These are phyloP conservation scores for Halichoeres trimaculatus DNA, from an alignment of 2,113 vertebrate species.

Conservation along the genomic window DNA sequence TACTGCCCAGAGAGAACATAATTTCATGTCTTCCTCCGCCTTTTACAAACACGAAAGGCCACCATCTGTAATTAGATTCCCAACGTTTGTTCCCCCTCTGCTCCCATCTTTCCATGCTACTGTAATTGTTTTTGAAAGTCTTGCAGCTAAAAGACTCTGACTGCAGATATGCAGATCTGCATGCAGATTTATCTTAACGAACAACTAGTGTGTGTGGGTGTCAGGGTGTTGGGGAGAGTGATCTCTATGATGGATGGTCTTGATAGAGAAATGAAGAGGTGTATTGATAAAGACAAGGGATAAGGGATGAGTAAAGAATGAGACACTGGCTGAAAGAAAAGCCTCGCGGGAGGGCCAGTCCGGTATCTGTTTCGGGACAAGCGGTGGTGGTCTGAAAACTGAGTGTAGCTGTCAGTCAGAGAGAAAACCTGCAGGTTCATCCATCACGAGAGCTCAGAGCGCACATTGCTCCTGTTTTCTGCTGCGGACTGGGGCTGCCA, in stretches of 20 bases:
- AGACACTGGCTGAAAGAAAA: constrained; percentile 64
- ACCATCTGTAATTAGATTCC: constrained; percentile 45
- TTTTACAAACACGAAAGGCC: constrained; percentile 8
- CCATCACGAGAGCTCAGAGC: constrained; percentile 56
- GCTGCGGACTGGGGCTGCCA: constrained; percentile 14
- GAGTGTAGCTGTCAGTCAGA: constrained; percentile 70
- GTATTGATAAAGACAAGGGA: constrained; percentile 36
- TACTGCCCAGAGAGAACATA: neutral
- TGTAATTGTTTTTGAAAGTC: constrained; percentile 32
- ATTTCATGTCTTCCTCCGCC: neutral
- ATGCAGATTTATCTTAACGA: constrained; percentile 16
- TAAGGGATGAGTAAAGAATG: constrained; percentile 64
- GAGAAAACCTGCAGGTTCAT: constrained; percentile 45
- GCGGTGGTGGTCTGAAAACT: constrained; percentile 57
- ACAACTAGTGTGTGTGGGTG: neutral
- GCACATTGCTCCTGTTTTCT: constrained; percentile 33
- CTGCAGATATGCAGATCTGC: constrained; percentile 18
- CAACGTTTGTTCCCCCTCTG: constrained; percentile 1
- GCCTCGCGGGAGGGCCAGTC: constrained; percentile 68
- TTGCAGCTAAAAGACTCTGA: neutral
- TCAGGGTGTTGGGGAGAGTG: constrained; percentile 8
- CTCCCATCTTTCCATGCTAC: neutral
- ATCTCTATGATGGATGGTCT: constrained; percentile 51
- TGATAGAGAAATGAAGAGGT: constrained; percentile 51
- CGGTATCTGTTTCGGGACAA: constrained; percentile 60